Evolutionary conservation across 2,888 invertebrate genomes (phyloP).

Genomic region (Archips crataeganus): DNA sequence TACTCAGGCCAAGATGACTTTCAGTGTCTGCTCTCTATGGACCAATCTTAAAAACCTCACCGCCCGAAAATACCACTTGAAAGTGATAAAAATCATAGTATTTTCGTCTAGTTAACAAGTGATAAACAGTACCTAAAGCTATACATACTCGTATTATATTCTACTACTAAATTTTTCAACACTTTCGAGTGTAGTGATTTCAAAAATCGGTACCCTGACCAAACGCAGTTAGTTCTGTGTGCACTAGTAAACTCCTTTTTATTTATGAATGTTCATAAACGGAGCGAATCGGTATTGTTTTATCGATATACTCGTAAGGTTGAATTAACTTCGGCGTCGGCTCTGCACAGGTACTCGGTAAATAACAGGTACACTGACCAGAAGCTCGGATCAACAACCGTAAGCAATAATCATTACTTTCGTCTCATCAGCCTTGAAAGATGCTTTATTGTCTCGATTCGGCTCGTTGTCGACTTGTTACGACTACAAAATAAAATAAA

Average conservation of each 20-base stretch:
- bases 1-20: too few species aligned
- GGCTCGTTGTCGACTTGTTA: conserved; percentile 83
- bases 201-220: neutral
- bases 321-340: neutral
- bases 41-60: too few species aligned
- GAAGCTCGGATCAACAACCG: conserved; percentile 76
- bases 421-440: conserved; percentile 79
- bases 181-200: too few species aligned
- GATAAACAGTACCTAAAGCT: too few species aligned
- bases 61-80: too few species aligned
- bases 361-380: conserved; percentile 64
- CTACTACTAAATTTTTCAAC: too few species aligned
- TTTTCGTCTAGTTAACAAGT: too few species aligned
- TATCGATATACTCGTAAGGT: conserved; percentile 12
- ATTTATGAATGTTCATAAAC: neutral
- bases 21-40: too few species aligned
- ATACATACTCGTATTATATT: too few species aligned
- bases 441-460: conserved; percentile 81
- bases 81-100: too few species aligned
- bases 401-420: conserved; percentile 81
- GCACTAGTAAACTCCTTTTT: neutral
- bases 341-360: conserved; percentile 49
- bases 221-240: neutral
- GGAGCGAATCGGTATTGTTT: neutral
- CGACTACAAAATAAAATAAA: conserved; percentile 69